Percentiles rank a stretch among this genome's conserved stretches.
These are phyloP conservation scores for Microcebus murinus DNA, from an alignment of 2,113 vertebrate species.

Conservation along the genomic window DNA sequence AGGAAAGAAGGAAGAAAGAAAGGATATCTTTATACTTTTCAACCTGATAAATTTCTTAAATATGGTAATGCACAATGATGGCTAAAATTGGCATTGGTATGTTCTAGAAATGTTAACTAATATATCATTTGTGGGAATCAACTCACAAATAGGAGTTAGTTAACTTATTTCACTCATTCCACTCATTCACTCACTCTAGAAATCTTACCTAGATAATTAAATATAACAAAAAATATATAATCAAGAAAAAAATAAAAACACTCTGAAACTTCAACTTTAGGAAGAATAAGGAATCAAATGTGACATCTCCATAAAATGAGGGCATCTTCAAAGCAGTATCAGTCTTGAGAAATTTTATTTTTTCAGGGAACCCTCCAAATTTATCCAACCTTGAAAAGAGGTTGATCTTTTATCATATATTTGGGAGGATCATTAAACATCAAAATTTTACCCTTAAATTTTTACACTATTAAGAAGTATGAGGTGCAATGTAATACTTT, in stretches of 20 bases:
- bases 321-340: background rate
- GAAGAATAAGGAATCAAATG: background rate
- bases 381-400: background rate
- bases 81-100: background rate
- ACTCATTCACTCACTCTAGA: no score
- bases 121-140: background rate
- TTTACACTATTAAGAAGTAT: background rate
- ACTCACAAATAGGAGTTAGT: background rate
- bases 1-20: background rate
- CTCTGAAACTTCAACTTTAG: background rate
- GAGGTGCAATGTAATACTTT: accelerated
- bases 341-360: background rate
- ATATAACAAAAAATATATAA: background rate
- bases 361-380: background rate
- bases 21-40: background rate
- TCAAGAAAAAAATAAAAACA: background rate
- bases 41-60: background rate
- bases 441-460: background rate
- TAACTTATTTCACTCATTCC: background rate
- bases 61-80: background rate
- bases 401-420: background rate
- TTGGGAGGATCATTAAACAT: background rate
- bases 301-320: background rate
- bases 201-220: background rate
- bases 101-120: background rate